Conservation (phyloP, 37 sponge, comb jelly and placozoan genomes). For the Theonella swinhoei region DNA sequence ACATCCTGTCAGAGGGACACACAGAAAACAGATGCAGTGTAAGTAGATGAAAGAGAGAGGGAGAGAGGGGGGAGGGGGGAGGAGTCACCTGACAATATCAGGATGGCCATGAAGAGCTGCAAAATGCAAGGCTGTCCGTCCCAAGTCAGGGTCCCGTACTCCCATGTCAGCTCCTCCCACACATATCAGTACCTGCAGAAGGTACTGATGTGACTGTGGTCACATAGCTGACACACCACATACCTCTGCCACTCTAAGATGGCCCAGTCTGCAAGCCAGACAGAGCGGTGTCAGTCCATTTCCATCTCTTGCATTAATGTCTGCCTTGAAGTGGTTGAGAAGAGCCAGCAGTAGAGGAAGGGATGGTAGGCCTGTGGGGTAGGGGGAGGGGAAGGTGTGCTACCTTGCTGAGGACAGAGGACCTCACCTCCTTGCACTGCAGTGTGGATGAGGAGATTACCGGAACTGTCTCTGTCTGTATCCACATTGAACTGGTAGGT, state of each 20-base stretch:
- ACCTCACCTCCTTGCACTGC: constrained; percentile 55
- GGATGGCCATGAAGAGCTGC: constrained; percentile 48
- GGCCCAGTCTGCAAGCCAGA: constrained; percentile 47
- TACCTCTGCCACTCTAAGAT: constrained; percentile 66
- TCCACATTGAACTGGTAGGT: constrained; percentile 55
- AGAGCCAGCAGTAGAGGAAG: constrained; percentile 60
- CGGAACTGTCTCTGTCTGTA: constrained; percentile 43
- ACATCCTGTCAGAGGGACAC: constrained; percentile 28
- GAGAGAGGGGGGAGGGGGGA: neutral
- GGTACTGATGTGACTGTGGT: neutral
- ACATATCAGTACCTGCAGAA: constrained; percentile 67
- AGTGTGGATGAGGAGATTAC: constrained; percentile 67
- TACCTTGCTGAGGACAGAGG: neutral
- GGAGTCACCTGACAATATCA: constrained; percentile 36
- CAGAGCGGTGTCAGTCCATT: constrained; percentile 61
- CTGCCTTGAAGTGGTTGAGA: constrained; percentile 39
- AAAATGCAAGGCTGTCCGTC: constrained; percentile 62
- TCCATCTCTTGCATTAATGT: constrained; percentile 29
- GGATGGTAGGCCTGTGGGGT: constrained; percentile 42
- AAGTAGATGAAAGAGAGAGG: neutral
- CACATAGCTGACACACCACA: neutral
- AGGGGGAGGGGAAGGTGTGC: neutral
- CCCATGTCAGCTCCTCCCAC: constrained; percentile 67
- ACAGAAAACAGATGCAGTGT: neutral
- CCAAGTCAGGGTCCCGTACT: neutral